A percentile compares a stretch with the other conserved stretches of the same genome.
phyloP scores from a whole-genome alignment of 2,797 vertebrate species.

The Brachymystax lenok region DNA sequence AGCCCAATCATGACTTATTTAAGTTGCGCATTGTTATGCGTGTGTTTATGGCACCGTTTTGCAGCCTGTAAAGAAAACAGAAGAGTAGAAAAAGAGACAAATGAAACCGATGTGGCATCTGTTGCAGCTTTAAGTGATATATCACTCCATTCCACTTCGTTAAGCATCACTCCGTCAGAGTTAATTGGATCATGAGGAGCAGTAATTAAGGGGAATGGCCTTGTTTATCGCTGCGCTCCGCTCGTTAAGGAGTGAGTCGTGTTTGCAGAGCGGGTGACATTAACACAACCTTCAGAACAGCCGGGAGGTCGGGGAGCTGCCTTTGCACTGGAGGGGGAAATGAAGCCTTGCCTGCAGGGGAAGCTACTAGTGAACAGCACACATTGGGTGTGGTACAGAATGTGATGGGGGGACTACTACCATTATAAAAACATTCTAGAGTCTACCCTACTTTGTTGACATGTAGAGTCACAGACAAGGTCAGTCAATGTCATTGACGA shows the following conservation, averaged over 20 bases:
- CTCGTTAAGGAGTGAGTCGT: conserved; percentile 56
- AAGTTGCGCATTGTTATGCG: conserved; percentile 30
- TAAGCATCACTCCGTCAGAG: conserved; percentile 68
- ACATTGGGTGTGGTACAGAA: background rate
- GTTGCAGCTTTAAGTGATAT: conserved; percentile 63
- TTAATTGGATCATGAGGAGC: conserved; percentile 74
- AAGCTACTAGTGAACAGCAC: background rate
- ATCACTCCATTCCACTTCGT: conserved; percentile 70
- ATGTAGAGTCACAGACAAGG: background rate
- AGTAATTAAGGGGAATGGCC: conserved; percentile 76
- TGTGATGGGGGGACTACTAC: background rate
- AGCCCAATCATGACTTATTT: conserved; percentile 31
- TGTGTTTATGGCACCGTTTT: conserved; percentile 25
- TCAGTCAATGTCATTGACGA: background rate
- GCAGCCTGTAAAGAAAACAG: conserved; percentile 11
- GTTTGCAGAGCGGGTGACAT: conserved; percentile 54
- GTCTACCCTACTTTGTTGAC: background rate
- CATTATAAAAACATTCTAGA: background rate
- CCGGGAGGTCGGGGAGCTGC: background rate
- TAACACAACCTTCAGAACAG: conserved; percentile 55
- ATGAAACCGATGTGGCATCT: conserved; percentile 57
- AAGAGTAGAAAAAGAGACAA: conserved; percentile 34
- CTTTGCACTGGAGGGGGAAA: background rate
- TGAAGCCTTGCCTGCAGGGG: background rate
- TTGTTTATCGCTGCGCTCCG: conserved; percentile 67